phyloP scores from a whole-genome alignment of 35 echinoderm and acorn worm genomes.

The Apostichopus californicus region DNA sequence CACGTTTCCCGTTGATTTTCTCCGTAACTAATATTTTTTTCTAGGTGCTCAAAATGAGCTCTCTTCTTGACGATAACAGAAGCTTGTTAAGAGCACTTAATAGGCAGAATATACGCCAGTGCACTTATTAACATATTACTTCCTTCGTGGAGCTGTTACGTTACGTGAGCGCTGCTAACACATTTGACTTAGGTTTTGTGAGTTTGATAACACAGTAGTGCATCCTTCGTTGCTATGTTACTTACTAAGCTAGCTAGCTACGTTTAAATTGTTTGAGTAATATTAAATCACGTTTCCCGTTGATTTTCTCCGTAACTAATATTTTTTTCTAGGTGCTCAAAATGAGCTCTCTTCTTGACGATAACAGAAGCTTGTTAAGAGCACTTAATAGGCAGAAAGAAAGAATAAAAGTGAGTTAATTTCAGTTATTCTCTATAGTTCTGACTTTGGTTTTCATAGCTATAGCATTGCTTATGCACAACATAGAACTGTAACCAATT shows the following conservation, averaged over 20 bases:
- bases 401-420: constrained; percentile 7
- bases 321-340: background rate
- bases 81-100: constrained; percentile 20
- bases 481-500: no score
- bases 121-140: no score
- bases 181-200: no score
- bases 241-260: background rate
- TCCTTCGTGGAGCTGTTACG: no score
- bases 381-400: constrained; percentile 39
- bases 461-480: no score
- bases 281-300: no score
- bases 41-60: background rate
- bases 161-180: no score
- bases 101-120: no score
- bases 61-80: constrained; percentile 18
- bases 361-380: constrained; percentile 4
- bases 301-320: no score
- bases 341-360: constrained; percentile 26
- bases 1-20: no score
- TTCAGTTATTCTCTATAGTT: background rate
- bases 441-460: no score
- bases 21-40: background rate
- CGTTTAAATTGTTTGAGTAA: no score
- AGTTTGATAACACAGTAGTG: background rate
- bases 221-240: background rate